Conservation (phyloP, 2,888 invertebrate genomes). For the Eupithecia insigniata region DNA sequence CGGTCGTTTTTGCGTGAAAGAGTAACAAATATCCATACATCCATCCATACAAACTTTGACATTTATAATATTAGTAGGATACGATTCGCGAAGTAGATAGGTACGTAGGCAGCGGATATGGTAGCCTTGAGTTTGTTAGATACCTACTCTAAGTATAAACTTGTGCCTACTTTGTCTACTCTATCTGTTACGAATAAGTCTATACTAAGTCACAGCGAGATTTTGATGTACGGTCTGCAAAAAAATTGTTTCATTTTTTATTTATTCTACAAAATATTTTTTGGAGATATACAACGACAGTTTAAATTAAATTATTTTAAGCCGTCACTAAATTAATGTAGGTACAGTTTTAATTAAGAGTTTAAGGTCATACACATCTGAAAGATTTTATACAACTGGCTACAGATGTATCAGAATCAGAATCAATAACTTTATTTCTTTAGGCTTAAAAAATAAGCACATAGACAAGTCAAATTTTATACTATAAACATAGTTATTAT, state of each 20-base stretch:
- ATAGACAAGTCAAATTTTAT: too few relatives aligned
- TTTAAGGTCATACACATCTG: neutral
- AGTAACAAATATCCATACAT: too few relatives aligned
- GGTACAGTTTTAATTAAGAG: too few relatives aligned
- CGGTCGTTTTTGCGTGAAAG: too few relatives aligned
- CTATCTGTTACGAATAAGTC: slow-evolving; percentile 24
- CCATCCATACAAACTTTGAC: too few relatives aligned
- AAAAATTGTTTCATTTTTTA: neutral
- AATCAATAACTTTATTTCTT: too few relatives aligned
- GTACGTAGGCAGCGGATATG: slow-evolving; percentile 35
- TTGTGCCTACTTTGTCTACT: slow-evolving; percentile 4
- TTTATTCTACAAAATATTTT: neutral
- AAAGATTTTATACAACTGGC: neutral
- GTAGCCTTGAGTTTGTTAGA: slow-evolving; percentile 35
- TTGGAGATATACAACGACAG: neutral
- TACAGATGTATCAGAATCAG: too few relatives aligned
- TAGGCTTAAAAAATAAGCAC: too few relatives aligned
- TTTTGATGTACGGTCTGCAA: slow-evolving; percentile 31
- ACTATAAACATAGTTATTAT: too few relatives aligned
- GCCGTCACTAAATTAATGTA: too few relatives aligned
- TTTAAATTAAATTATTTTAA: neutral
- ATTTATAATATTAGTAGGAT: too few relatives aligned
- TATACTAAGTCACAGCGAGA: slow-evolving; percentile 25
- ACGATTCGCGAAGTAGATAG: neutral
- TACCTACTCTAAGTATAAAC: slow-evolving; percentile 1